Evolutionary conservation across 2,888 invertebrate species (phyloP).

Genomic region (Xestia sexstrigata): DNA sequence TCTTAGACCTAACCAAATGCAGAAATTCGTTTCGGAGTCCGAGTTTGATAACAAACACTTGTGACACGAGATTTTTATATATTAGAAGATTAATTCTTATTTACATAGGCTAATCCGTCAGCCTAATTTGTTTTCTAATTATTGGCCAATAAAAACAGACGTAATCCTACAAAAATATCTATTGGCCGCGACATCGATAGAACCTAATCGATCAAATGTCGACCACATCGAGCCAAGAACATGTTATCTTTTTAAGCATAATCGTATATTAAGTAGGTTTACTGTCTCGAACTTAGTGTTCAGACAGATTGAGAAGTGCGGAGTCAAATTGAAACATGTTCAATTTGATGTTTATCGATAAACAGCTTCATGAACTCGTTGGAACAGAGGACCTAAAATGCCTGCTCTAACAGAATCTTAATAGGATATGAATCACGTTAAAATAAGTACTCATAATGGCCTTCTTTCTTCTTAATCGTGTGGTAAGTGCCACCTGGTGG

Average conservation of each 20-base stretch:
- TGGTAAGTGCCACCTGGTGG: too few relatives aligned
- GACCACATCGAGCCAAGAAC: conserved; percentile 33
- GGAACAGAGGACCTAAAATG: background rate
- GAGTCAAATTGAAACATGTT: conserved; percentile 40
- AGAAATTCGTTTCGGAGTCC: too few relatives aligned
- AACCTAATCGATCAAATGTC: conserved; percentile 52
- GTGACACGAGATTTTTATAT: too few relatives aligned
- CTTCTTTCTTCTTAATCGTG: too few relatives aligned
- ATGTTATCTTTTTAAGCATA: conserved; percentile 42
- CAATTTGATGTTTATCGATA: conserved; percentile 20
- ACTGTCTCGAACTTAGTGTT: conserved; percentile 45
- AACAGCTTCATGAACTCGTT: background rate
- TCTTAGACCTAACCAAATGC: too few relatives aligned
- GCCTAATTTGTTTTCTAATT: conserved; percentile 34
- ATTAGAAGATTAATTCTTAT: background rate
- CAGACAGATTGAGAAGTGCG: conserved; percentile 29
- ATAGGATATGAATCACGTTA: background rate
- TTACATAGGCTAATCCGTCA: conserved; percentile 16
- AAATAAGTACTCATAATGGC: too few relatives aligned
- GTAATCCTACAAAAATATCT: conserved; percentile 14
- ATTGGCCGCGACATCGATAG: conserved; percentile 17
- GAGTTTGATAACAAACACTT: too few relatives aligned
- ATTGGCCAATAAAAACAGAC: conserved; percentile 13
- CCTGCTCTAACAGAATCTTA: background rate
- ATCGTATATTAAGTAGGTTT: conserved; percentile 44